Base-by-base conservation (phyloP, 2,888 invertebrate species). In the Argyra leucocephala region DNA sequence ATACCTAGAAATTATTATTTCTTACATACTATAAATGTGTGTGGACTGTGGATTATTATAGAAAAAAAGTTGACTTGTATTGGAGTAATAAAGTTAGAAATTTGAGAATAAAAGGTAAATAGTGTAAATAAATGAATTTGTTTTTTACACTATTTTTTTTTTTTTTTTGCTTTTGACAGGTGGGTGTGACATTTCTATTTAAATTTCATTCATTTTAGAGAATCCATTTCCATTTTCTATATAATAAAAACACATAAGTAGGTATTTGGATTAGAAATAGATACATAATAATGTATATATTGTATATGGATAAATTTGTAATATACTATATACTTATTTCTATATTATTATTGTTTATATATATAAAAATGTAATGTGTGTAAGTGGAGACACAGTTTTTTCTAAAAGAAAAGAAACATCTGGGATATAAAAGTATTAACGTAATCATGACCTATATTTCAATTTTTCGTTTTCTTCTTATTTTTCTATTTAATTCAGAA, bases 181-280 rank as follows among this genome's bases (percentile, higher is more conserved):
- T 66, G 66, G 66, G 66, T 64, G 66, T 66, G 66, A 66, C 66
- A 65, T 63, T 63, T 26, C 60, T 48, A 24, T 63, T 15, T 37
- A 37, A 12, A 12, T 15, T 26, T 26, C 26, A n/a, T 26, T 26
- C 7, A 26, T 26, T 26, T 26, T 26, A 26, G 4, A 26, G 7
- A 26, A 26, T 26, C 4, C 26, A 26, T 6, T 26, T 26, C 7
- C 26, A 26, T 26, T 4, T 26, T 6, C 26, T 26, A 37, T 37
- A 37, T 37, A 37, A 37, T 37, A 37, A 15, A 26, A 26, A 26
- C 12, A 15, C 37, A 37, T 37, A 3, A 3, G 12, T 37, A 37
- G 26, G 26, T 37, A 37, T 37, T 3, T 37, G 15, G 3, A 37
- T 37, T 15, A 9, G 15, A 37, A 37, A 37, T 37, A 37, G 7